Conservation (phyloP, 2,888 invertebrate genomes). For the Chymomyza procnemis region DNA sequence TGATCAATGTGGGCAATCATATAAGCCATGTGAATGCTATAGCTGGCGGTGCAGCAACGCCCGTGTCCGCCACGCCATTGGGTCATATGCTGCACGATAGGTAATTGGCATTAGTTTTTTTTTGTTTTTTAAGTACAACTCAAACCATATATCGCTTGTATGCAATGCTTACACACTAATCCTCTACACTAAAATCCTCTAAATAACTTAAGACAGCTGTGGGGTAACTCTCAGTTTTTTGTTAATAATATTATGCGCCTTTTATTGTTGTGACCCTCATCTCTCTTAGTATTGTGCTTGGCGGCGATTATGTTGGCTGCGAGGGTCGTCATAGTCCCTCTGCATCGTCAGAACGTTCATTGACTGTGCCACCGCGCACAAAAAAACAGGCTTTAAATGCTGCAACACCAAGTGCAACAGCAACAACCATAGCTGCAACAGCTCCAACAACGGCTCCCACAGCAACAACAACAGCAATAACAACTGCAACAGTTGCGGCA, state of each 20-base stretch:
- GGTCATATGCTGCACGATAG: neutral
- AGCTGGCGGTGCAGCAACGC: slow-evolving; percentile 12
- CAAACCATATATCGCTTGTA: neutral
- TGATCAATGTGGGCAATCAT: slow-evolving; percentile 30
- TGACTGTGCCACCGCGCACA: slow-evolving; percentile 69
- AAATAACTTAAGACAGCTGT: slow-evolving; percentile 7
- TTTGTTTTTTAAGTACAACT: neutral
- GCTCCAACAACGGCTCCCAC: slow-evolving; percentile 14
- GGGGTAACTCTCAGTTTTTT: neutral
- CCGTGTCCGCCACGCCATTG: slow-evolving; percentile 28
- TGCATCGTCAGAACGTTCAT: slow-evolving; percentile 69
- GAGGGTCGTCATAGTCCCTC: slow-evolving; percentile 74
- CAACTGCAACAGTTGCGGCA: slow-evolving; percentile 48
- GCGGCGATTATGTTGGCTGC: slow-evolving; percentile 21
- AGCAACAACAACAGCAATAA: slow-evolving; percentile 14
- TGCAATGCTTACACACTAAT: neutral
- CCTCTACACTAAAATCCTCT: slow-evolving; percentile 3
- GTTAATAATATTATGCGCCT: slow-evolving; percentile 7
- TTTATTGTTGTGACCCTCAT: slow-evolving; percentile 26
- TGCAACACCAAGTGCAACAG: slow-evolving; percentile 1
- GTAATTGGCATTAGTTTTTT: neutral
- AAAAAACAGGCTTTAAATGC: slow-evolving; percentile 57
- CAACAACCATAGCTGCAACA: slow-evolving; percentile 18
- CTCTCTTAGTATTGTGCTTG: slow-evolving; percentile 7
- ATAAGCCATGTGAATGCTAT: slow-evolving; percentile 27